Evolutionary conservation across 2,113 vertebrate genomes (phyloP).

Genomic region (Hippocampus zosterae): DNA sequence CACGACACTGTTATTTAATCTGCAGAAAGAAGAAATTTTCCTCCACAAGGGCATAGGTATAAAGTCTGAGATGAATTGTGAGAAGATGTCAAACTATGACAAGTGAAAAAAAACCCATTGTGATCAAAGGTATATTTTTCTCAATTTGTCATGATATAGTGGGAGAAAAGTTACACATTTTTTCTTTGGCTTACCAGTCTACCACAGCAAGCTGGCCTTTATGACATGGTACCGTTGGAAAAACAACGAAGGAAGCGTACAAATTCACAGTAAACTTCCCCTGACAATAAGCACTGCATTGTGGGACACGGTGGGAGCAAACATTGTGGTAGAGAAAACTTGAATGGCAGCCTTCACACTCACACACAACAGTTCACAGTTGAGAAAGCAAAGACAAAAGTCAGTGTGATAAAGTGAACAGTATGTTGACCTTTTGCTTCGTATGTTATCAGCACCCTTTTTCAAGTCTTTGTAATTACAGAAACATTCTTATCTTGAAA

Average conservation of each 20-base stretch:
- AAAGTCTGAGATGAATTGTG: conserved; percentile 32
- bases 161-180: conserved; percentile 34
- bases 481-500: conserved; percentile 16
- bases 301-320: conserved; percentile 32
- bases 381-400: conserved; percentile 36
- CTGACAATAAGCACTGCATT: conserved; percentile 33
- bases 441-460: conserved; percentile 1
- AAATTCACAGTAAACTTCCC: conserved; percentile 48
- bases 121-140: conserved; percentile 17
- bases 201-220: conserved; percentile 46
- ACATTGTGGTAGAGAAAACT: conserved; percentile 30
- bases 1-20: not conserved
- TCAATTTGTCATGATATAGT: conserved; percentile 49
- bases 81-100: conserved; percentile 4
- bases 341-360: conserved; percentile 14
- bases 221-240: conserved; percentile 45
- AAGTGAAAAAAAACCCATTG: conserved; percentile 33
- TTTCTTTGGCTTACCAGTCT: conserved; percentile 22
- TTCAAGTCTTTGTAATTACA: conserved; percentile 9
- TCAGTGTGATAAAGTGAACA: not conserved
- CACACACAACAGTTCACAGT: conserved; percentile 9
- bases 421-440: conserved; percentile 4
- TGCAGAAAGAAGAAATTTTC: not conserved
- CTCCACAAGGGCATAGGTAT: conserved; percentile 10
- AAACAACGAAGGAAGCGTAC: conserved; percentile 43